Evolutionary conservation across 2,113 vertebrate genomes (phyloP), one percentile per base, ranked within the genome.

Genomic region (Prochilodus magdalenae): DNA sequence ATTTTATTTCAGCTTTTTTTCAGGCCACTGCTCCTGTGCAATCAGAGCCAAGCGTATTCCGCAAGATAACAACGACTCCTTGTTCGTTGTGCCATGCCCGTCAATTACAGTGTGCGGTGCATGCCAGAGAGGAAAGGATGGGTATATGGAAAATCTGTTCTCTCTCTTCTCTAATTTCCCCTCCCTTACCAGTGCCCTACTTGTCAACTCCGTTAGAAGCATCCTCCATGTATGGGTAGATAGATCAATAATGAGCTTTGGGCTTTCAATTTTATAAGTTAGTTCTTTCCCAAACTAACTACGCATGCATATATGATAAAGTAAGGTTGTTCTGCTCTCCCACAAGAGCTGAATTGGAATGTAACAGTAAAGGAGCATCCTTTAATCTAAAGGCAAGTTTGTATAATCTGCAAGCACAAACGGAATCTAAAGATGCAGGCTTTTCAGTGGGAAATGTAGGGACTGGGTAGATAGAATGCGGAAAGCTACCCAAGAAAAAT

Each of bases 211-310:
- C 90, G 88, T 92, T 83, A 84, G 77, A 91, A 88, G 89, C 89
- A 18, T 90, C 90, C 87, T 88, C 89, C 90, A 77, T 89, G 86
- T 87, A 90, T 90, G 84, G 90, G 89, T 87, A 77, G 77, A 92
- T 90, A 84, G 86, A 93, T 94, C 93, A 93, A 93, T 94, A 92
- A 87, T 83, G 70, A 72, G 65, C 86, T 77, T 33, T 20, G 33
- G 80, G 63, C 27, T 53, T 90, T 86, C n/a, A n/a, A n/a, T n/a
- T 87, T n/a, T 57, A 20, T 33, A 15, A 40, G 33, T 75, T 57
- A 13, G 36, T 53, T 15, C 60, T 24, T 47, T 63, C 29, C 16
- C 33, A n/a, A n/a, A n/a, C n/a, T n/a, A 26, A 49, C 20, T 5
- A 51, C 20, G 12, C 49, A 72, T 73, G 69, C 60, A 27, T 4